Evolutionary conservation across 2,888 invertebrate genomes (phyloP).

Genomic region (Mesoligia furuncula): DNA sequence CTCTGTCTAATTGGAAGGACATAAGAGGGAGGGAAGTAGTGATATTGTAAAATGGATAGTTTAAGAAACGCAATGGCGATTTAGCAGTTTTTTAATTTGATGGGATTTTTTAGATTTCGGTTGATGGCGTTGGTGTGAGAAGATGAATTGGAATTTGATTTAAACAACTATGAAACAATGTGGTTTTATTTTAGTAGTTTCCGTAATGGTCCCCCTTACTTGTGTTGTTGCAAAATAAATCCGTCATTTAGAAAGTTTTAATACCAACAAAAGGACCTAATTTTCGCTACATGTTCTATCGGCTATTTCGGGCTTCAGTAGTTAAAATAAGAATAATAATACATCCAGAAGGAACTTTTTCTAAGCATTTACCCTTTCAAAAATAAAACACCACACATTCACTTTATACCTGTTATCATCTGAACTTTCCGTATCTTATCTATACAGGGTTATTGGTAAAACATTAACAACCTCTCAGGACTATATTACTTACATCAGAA

Average conservation of each 20-base stretch:
- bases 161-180: no score
- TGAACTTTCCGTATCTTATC: background rate
- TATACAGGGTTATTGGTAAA: no score
- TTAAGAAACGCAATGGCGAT: conserved; percentile 26
- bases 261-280: background rate
- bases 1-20: conserved; percentile 22
- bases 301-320: background rate
- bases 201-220: no score
- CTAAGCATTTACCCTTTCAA: background rate
- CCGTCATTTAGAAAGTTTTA: background rate
- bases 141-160: background rate
- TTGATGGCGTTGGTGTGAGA: background rate
- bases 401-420: background rate
- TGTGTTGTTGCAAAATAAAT: background rate
- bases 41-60: conserved; percentile 52
- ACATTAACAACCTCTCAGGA: no score
- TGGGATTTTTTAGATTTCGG: conserved; percentile 28
- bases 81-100: conserved; percentile 33
- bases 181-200: background rate
- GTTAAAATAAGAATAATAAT: background rate
- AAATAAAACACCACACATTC: background rate
- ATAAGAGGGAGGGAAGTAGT: conserved; percentile 25
- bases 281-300: background rate
- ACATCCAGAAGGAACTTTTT: background rate
- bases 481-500: no score